These are phyloP conservation scores for Macropus fuliginosus DNA, from an alignment of 2,797 vertebrate genomes.

Conservation along the genomic window DNA sequence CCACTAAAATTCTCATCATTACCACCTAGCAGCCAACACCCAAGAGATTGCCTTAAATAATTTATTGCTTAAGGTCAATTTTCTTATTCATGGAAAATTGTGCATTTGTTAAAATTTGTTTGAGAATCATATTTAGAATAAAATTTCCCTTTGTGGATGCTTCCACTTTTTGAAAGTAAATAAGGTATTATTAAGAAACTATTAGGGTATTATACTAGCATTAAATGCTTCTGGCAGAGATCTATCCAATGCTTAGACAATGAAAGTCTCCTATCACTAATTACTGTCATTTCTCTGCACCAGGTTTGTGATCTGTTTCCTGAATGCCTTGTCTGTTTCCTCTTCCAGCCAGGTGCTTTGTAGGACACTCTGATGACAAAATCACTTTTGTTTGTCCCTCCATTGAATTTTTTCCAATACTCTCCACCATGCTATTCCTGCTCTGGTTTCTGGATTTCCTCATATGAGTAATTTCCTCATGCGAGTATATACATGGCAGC, in stretches of 20 bases:
- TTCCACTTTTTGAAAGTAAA: not conserved
- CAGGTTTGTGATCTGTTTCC: not conserved
- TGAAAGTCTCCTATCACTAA: not conserved
- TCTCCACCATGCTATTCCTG: not conserved
- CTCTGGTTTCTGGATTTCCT: not conserved
- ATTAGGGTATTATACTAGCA: not conserved
- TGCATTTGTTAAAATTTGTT: not conserved
- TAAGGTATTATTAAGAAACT: not conserved
- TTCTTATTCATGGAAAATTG: too few species aligned
- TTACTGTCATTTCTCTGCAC: not conserved
- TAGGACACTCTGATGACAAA: not conserved
- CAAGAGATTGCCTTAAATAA: too few species aligned
- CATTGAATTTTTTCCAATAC: not conserved
- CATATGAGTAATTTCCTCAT: not conserved
- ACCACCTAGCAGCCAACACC: not conserved
- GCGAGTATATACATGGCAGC: not conserved
- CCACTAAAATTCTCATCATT: not conserved
- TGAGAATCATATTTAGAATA: not conserved
- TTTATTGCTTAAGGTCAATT: too few species aligned
- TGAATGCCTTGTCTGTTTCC: not conserved
- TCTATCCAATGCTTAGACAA: not conserved
- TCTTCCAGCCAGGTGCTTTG: not conserved
- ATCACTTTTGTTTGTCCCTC: not conserved
- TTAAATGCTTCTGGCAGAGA: not conserved
- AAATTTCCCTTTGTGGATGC: not conserved